A percentile compares a stretch with the other conserved stretches of the same genome.
Conservation (phyloP, 2,888 invertebrate species). For the Torymus aiolomorphi region DNA sequence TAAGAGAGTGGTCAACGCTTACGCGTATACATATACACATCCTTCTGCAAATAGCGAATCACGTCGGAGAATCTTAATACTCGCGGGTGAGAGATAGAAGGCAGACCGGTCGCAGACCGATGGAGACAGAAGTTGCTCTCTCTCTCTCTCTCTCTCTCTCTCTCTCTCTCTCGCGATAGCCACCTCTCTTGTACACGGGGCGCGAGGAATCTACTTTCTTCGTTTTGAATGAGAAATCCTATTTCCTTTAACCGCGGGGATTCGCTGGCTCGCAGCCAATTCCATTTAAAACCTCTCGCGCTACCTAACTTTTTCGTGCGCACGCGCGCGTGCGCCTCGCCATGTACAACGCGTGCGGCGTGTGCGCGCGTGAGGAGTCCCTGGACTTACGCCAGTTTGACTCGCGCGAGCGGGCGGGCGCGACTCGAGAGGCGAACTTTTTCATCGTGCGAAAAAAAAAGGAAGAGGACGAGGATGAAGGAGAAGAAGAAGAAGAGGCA, state of each 20-base stretch:
- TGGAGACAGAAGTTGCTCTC: too few species aligned
- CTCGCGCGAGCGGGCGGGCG: conserved; percentile 11
- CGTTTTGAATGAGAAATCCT: conserved; percentile 67
- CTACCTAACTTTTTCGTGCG: conserved; percentile 48
- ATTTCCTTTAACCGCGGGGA: conserved; percentile 64
- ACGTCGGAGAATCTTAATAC: conserved; percentile 6
- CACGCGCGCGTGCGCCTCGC: neutral
- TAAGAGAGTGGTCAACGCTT: conserved; percentile 21
- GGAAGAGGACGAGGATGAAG: neutral
- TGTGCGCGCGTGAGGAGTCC: conserved; percentile 53
- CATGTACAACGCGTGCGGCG: conserved; percentile 1
- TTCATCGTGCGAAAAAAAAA: conserved; percentile 17
- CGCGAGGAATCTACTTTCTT: conserved; percentile 44
- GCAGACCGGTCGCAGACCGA: too few species aligned
- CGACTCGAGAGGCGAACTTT: conserved; percentile 34
- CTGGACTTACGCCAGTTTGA: conserved; percentile 66
- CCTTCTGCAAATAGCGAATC: neutral
- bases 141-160: too few species aligned
- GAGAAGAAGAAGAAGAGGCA: conserved; percentile 15
- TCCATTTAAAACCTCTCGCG: conserved; percentile 65
- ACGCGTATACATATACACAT: neutral
- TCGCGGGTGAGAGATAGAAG: neutral
- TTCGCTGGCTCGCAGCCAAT: conserved; percentile 64
- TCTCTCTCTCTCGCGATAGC: conserved; percentile 28
- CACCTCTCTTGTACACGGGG: conserved; percentile 1